Evolutionary conservation across 2,888 invertebrate genomes (phyloP), one percentile per base, ranked within the genome.

Genomic region (Serrognathus titanus): DNA sequence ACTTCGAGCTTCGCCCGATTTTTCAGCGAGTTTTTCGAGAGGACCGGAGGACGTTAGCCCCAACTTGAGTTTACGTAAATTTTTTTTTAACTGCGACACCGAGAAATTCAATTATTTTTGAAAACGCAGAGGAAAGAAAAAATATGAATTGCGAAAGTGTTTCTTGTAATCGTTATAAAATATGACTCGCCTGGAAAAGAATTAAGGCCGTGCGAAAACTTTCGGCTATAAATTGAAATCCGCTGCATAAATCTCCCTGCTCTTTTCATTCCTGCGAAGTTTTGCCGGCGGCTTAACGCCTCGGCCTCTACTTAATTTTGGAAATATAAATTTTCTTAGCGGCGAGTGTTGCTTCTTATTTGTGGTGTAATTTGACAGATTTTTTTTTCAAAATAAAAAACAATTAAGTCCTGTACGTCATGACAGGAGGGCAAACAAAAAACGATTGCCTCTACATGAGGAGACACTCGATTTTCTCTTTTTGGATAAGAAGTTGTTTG

Each of bases 131-230:
- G 24, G 24, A 31, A 31, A 43, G 16, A 16, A 10, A 38, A 38
- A 50, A 50, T 40, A 66, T 65, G 69, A 69, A 69, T 68, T 69
- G 69, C 63, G 62, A 67, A 68, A 69, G 61, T 66, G 63, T 64
- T 63, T 59, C 57, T 58, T 54, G 62, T 57, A 63, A 60, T 60
- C 57, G 66, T 63, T 66, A 65, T 69, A 68, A 69, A 69, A 69
- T 71, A 70, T 66, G 55, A 31, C 49, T 43, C 24, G 36, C 10
- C 43, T 46, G 51, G 24, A 16, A 46, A 59, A 52, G 64, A 66
- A 68, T 68, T 66, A 67, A 66, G 62, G 66, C 58, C 54, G 60
- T 57, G 55, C 59, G 60, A 65, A 67, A 69, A 69, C 62, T 69
- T 68, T 64, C 55, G 52, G 57, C 57, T 55, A 63, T 66, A 66